Percentiles rank a stretch among this genome's conserved stretches.
phyloP scores from a whole-genome alignment of 2,113 vertebrate genomes.

The Channa maculata region DNA sequence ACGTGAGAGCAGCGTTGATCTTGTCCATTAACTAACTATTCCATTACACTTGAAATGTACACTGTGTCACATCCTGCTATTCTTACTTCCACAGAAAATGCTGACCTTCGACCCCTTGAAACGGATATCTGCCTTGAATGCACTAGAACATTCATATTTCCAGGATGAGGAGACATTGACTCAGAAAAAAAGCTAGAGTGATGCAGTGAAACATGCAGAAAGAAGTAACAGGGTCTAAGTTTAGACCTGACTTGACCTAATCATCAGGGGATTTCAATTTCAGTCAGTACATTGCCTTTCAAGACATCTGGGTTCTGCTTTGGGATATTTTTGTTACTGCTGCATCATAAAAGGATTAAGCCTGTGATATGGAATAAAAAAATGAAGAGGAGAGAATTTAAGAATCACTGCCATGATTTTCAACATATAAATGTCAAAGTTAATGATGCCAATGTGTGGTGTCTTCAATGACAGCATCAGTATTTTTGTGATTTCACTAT shows the following conservation, averaged over 20 bases:
- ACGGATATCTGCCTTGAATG: conserved; percentile 87
- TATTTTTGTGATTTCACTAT: conserved; percentile 40
- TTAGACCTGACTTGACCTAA: conserved; percentile 37
- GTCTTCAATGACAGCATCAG: conserved; percentile 57
- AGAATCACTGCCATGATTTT: conserved; percentile 38
- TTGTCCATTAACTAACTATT: too few species aligned
- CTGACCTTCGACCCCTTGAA: conserved; percentile 89
- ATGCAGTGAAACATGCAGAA: conserved; percentile 5
- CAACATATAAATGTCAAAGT: conserved; percentile 53
- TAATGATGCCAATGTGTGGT: conserved; percentile 33
- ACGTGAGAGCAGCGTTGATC: background rate
- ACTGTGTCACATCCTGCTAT: background rate
- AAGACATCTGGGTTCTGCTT: conserved; percentile 29
- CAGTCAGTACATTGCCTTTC: conserved; percentile 41
- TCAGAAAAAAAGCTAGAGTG: conserved; percentile 63
- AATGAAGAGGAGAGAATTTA: conserved; percentile 46
- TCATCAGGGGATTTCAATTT: conserved; percentile 32
- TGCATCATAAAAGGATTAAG: conserved; percentile 43
- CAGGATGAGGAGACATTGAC: conserved; percentile 65
- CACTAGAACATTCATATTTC: conserved; percentile 86
- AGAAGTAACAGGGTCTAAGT: conserved; percentile 47
- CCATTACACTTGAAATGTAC: background rate
- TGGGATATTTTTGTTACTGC: conserved; percentile 49
- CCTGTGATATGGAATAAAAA: conserved; percentile 25
- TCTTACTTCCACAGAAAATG: conserved; percentile 84